Base-by-base conservation (phyloP, 1,140 invertebrate genomes). In the Drosophila littoralis region DNA sequence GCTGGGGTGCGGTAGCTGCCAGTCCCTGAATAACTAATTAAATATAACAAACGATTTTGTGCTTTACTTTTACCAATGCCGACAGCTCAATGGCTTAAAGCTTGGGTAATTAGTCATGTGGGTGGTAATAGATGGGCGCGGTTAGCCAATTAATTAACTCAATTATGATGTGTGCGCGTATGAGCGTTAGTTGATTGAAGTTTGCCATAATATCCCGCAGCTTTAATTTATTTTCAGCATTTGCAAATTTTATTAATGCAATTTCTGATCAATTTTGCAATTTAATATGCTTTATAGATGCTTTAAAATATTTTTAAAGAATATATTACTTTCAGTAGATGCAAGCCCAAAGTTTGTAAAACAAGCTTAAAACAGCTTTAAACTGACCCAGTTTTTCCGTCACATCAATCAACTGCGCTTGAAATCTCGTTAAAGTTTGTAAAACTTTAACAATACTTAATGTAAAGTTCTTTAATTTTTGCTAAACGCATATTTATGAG, bases 11-110 rank as follows among this genome's bases (percentile, higher is more conserved):
- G 33, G 57, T 66, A 65, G 69, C 70, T 33, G 48, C 60, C 60
- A 73, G 61, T 64, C n/a, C 36, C 67, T 28, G 22, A 69, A 54
- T 80, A 76, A 42, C 43, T 83, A 75, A 83, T 83, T 75, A 70
- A 36, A 17, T 42, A 43, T 35, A 48, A 61, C 35, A 58, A 72
- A 75, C 67, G 35, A 61, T 59, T 28, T 28, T 67, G 48, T 46
- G 42, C 42, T 46, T 59, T 7, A 46, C n/a, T 59, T 32, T 35
- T 59, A 46, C 57, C 50, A 51, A 33, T 15, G 13, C 50, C 32
- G 8, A n/a, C 35, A 54, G 22, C 12, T 17, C 15, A 48, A 43
- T 58, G 42, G 57, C 57, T 46, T 46, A 12, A 15, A 7, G 28
- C 13, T 36, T 46, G 12, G 32, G 46, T 45, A 59, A 59, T 59